phyloP scores from a whole-genome alignment of 2,113 vertebrate species.

The Anolis sagrei region DNA sequence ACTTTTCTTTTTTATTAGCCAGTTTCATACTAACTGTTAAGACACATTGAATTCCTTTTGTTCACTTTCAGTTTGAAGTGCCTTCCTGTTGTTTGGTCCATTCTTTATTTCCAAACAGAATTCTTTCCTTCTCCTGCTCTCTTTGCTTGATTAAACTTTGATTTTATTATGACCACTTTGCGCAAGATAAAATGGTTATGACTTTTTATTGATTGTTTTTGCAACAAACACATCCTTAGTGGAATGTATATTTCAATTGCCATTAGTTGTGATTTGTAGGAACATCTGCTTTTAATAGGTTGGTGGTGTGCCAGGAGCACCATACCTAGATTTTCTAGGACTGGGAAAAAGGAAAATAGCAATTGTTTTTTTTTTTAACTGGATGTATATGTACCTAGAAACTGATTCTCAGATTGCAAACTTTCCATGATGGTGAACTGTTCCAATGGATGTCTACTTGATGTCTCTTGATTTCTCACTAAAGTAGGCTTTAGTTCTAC shows the following conservation, averaged over 20 bases:
- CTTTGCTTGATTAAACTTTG: background rate
- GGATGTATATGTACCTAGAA: background rate
- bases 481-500: too few relatives aligned
- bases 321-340: background rate
- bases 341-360: background rate
- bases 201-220: background rate
- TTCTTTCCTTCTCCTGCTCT: background rate
- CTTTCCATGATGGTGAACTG: background rate
- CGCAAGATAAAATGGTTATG: background rate
- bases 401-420: background rate
- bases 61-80: background rate
- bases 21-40: background rate
- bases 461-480: background rate
- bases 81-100: background rate
- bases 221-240: background rate
- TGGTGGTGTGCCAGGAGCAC: too few relatives aligned
- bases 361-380: background rate
- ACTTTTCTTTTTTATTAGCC: background rate
- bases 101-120: background rate
- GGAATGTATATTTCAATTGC: background rate
- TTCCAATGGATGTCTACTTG: too few relatives aligned
- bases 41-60: background rate
- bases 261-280: background rate
- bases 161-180: background rate
- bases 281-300: background rate